These are phyloP conservation scores for Phyllotreta cruciferae DNA, from an alignment of 2,888 invertebrate genomes.

Conservation along the genomic window DNA sequence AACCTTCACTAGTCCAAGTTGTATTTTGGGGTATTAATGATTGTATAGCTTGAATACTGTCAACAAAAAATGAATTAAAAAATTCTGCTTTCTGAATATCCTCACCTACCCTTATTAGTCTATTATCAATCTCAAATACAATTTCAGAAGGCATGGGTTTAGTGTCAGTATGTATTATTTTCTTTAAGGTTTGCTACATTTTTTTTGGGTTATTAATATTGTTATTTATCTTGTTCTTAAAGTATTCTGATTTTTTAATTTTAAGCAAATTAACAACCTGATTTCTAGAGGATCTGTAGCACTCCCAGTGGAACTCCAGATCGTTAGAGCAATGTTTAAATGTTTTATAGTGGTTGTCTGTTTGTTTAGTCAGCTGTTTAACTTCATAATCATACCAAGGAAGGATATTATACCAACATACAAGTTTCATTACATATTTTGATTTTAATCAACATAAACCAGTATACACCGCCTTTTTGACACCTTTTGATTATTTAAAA, in stretches of 20 bases:
- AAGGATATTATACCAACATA: conserved; percentile 20
- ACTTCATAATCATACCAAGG: conserved; percentile 15
- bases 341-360: background rate
- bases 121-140: no score
- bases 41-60: conserved; percentile 8
- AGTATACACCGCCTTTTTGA: conserved; percentile 4
- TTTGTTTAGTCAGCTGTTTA: background rate
- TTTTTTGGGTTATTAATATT: conserved; percentile 13
- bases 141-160: conserved; percentile 8
- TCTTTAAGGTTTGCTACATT: conserved; percentile 18
- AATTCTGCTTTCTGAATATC: conserved; percentile 11
- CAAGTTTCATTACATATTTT: conserved; percentile 3
- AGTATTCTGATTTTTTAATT: conserved; percentile 23
- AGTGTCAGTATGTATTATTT: background rate
- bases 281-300: conserved; percentile 3
- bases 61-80: conserved; percentile 16
- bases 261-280: conserved; percentile 18
- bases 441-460: conserved; percentile 7
- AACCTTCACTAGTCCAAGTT: background rate
- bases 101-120: background rate
- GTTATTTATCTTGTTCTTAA: conserved; percentile 18
- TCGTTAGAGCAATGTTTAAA: conserved; percentile 8
- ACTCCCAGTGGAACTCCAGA: conserved; percentile 8
- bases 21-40: background rate
- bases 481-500: background rate